These are phyloP conservation scores for Idris sp. DNA, from an alignment of 1,140 invertebrate genomes.

Conservation along the genomic window DNA sequence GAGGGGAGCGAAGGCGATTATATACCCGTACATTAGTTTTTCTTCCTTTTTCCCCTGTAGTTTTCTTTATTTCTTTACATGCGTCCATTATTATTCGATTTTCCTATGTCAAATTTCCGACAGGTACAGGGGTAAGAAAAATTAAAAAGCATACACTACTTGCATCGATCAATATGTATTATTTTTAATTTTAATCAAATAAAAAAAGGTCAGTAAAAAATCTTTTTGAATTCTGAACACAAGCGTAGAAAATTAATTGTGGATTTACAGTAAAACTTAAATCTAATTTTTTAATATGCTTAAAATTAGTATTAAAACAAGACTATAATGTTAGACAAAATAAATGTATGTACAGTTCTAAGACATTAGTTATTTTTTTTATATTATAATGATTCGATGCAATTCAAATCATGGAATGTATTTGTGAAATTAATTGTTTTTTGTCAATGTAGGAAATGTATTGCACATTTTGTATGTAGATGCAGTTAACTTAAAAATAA, in stretches of 20 bases:
- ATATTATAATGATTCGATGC: conserved; percentile 5
- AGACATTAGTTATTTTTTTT: no score
- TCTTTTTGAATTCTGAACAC: no score
- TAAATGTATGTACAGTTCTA: no score
- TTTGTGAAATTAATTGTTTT: conserved; percentile 2
- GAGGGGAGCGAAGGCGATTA: conserved; percentile 4
- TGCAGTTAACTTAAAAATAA: conserved; percentile 11
- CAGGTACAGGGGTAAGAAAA: conserved; percentile 5
- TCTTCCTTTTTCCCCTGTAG: background rate
- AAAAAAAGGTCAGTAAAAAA: no score
- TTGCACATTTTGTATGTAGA: conserved; percentile 6
- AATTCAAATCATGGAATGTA: conserved; percentile 17
- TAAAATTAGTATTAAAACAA: no score
- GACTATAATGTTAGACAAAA: no score
- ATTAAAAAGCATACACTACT: conserved; percentile 28
- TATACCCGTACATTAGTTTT: conserved; percentile 7
- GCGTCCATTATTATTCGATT: conserved; percentile 6
- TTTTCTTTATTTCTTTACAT: conserved; percentile 1
- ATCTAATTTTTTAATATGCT: no score
- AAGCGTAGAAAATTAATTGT: no score
- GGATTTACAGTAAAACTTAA: no score
- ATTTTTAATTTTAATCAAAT: no score
- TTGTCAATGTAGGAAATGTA: conserved; percentile 13
- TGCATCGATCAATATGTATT: conserved; percentile 28
- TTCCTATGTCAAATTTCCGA: conserved; percentile 29